Base-by-base conservation (phyloP, 2,113 vertebrate species). In the Donacobius atricapilla region DNA sequence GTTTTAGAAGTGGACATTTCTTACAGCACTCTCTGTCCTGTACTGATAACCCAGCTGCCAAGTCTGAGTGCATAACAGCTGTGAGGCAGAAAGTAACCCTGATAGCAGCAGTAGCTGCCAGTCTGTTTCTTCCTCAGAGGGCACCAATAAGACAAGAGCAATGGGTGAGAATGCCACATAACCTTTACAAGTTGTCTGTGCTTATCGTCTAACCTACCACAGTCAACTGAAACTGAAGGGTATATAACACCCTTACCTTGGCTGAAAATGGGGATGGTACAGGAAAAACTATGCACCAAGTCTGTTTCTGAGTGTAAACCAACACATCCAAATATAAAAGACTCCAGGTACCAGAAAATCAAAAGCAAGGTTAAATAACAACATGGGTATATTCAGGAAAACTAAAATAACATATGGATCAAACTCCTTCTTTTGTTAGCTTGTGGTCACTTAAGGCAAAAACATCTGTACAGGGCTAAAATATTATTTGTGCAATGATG, bases 351-450 rank as follows among this genome's bases (percentile, higher is more conserved):
- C 18, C 35, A 80, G 57, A 86, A 86, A 87, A 77, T 13, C 42
- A 51, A 83, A 61, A 58, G 2, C 39, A 73, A 83, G 4, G 9
- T 57, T 86, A 81, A 54, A 61, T 40, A 64, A 24, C 15, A 64
- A 57, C 22, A 57, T 6, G 0, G 1, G 1, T 2, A 0, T 21
- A 50, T 14, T 61, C n/a, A 86, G 9, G 30, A 66, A 89, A 85
- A 31, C 10, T 42, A 20, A 73, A 88, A 73, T 20, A 77, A 45
- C 0, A 0, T 5, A 56, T 7, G 0, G 30, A 66, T 57, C 40
- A 83, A 76, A 85, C 19, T 21, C 22, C 10, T 64, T 79, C 14
- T 18, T 57, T 65, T 73, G 33, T 70, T 88, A 78, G 13, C 7
- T 87, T 5, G 4, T 8, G 5, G 35, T 68, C 44, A 31, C 16